Base-by-base conservation (phyloP, 1,140 invertebrate species). In the Lineus longissimus region DNA sequence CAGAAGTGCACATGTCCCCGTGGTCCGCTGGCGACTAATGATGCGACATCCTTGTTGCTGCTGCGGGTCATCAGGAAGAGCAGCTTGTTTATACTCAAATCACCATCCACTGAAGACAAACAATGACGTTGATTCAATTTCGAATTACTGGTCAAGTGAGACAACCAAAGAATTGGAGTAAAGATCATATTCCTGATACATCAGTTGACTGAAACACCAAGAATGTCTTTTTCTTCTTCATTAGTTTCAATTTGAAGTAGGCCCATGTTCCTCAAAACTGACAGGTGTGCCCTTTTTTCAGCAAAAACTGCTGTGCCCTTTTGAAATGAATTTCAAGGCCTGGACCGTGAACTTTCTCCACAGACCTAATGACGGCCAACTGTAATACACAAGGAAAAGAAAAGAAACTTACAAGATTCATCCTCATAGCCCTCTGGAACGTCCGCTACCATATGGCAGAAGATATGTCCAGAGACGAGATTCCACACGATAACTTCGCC, bases 401-500 rank as follows among this genome's bases (percentile, higher is more conserved):
- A 51, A 7, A 25, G 25, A 55, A 30, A 40, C 74, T 71, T 68
- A 77, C 76, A 70, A 17, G 72, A 76, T 43, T 76, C 67, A 57
- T 75, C 73, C 36, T 70, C 45, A 63, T 77, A 77, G 7, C 68
- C 67, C 9, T 41, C 29, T 22, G 74, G 72, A 43, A 67, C 23
- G 15, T 75, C 73, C 6, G 78, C 64, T 9, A 57, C 65, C 2
- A 81, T 63, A 61, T 79, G 73, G 63, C 74, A 79, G 67, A 81
- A 81, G n/a, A 81, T 80, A 67, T 82, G 80, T 22, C 81, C 81
- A 33, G 79, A 81, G n/a, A 82, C 76, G 71, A 81, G 75, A 64
- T 82, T 83, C 81, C 80, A 82, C 7, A 82, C 76, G 59, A 82
- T 81, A 7, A 82, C 72, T 57, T 80, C 75, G 11, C 80, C 80